Evolutionary conservation across 2,113 vertebrate genomes (phyloP), one percentile per base, ranked within the genome.

Genomic region (Actinemys pallida): DNA sequence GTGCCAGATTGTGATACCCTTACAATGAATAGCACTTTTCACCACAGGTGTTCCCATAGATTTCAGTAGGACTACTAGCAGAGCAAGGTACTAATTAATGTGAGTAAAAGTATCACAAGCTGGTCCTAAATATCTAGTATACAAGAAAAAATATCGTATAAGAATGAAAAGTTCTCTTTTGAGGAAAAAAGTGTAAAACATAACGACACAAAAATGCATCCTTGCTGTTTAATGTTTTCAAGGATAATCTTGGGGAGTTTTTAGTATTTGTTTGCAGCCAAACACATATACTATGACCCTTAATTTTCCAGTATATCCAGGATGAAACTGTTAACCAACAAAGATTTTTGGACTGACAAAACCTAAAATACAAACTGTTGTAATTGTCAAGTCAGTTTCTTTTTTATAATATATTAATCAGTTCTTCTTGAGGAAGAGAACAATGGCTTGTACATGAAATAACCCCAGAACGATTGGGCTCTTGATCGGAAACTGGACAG

Each of bases 391-490:
- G 90, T 86, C 72, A 83, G 69, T 90, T 93, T 65, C 92, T 95
- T 95, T 91, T 53, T 95, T 90, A 82, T 78, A 93, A 84, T 94
- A 80, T 84, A 94, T 94, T 86, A 90, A 85, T 80, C 0, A 0
- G 72, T 95, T 96, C 90, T 97, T 95, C 96, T 78, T 47, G 95
- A 94, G 94, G 87, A 96, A 95, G 88, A 97, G 94, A 89, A 92
- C 92, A 96, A 80, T 92, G 52, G 87, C 93, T 72, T 93, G 90
- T 97, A 87, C 97, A 97, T 94, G 93, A 98, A 98, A 96, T 94
- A 97, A 95, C 35, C 83, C 96, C 56, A 5, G 14, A 75, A 75
- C 90, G 87, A 95, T 94, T 94, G 94, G 95, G 57, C 25, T 88
- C 93, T 96, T 88, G 57, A 97, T 92, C 92, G 95, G 90, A 92